phyloP scores from a whole-genome alignment of 2,888 invertebrate species.

The Latheticus oryzae region DNA sequence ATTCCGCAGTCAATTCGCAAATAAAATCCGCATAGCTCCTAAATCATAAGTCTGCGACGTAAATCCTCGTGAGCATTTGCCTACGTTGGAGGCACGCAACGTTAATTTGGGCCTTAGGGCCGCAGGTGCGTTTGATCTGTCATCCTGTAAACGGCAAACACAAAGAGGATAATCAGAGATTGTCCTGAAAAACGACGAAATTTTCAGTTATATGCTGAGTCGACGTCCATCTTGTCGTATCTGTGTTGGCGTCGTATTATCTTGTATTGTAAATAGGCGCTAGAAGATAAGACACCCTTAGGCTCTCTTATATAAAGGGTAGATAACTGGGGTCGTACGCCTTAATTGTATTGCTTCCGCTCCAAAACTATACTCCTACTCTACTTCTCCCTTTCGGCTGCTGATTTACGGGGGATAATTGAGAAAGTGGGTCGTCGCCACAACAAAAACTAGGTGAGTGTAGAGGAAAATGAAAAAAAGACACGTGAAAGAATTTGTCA shows the following conservation, averaged over 20 bases:
- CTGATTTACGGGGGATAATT: slow-evolving; percentile 33
- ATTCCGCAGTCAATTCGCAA: slow-evolving; percentile 13
- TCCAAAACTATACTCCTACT: slow-evolving; percentile 25
- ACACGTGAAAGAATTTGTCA: no score
- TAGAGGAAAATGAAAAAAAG: no score
- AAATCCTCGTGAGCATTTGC: slow-evolving; percentile 16
- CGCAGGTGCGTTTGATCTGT: slow-evolving; percentile 37
- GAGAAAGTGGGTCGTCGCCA: slow-evolving; percentile 25
- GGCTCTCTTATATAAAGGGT: slow-evolving; percentile 37
- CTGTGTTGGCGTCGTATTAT: slow-evolving; percentile 35
- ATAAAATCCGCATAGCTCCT: slow-evolving; percentile 4
- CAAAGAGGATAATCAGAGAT: slow-evolving; percentile 35
- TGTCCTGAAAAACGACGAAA: slow-evolving; percentile 32
- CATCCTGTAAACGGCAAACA: slow-evolving; percentile 36
- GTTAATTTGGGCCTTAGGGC: slow-evolving; percentile 27
- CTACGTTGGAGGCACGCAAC: slow-evolving; percentile 8
- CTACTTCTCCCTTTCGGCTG: slow-evolving; percentile 11
- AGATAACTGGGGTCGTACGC: slow-evolving; percentile 50
- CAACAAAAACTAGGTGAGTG: slow-evolving; percentile 25
- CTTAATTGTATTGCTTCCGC: slow-evolving; percentile 52
- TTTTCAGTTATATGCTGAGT: slow-evolving; percentile 35
- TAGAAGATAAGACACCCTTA: slow-evolving; percentile 36
- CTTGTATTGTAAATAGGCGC: slow-evolving; percentile 38
- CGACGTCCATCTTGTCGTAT: slow-evolving; percentile 36
- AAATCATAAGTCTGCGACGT: slow-evolving; percentile 25